Conservation (phyloP, 2,888 invertebrate genomes). For the Nemotelus pantherinus region DNA sequence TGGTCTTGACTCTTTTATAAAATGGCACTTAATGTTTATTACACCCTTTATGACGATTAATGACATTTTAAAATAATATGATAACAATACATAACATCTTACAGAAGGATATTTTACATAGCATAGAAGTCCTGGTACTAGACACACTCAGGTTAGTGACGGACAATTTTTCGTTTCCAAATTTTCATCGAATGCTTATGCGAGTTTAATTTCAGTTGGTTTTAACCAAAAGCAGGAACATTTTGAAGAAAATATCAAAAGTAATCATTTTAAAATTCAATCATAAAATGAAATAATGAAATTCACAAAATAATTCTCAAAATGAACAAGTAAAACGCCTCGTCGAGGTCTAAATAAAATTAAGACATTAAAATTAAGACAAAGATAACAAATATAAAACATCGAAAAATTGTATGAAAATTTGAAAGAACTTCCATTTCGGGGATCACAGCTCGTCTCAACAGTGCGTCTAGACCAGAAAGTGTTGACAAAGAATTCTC, state of each 20-base stretch:
- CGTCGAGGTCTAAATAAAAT: too few relatives aligned
- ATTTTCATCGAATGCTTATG: background rate
- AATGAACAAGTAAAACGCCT: too few relatives aligned
- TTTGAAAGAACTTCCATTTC: background rate
- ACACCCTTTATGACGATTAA: slow-evolving; percentile 11
- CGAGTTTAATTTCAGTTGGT: too few relatives aligned
- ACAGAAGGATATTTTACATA: slow-evolving; percentile 10
- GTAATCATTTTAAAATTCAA: too few relatives aligned
- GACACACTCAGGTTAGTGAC: slow-evolving; percentile 2
- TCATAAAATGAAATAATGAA: too few relatives aligned
- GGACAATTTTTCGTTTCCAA: background rate
- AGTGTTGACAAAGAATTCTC: slow-evolving; percentile 1
- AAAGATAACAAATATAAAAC: slow-evolving; percentile 11
- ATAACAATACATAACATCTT: slow-evolving; percentile 23
- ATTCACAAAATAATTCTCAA: too few relatives aligned
- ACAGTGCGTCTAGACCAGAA: slow-evolving; percentile 16
- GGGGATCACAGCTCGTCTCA: slow-evolving; percentile 1
- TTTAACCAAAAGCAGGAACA: too few relatives aligned
- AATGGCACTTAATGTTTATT: slow-evolving; percentile 34
- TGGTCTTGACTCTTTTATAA: slow-evolving; percentile 38
- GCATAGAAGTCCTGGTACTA: background rate
- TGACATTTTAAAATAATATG: slow-evolving; percentile 21
- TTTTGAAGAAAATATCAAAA: too few relatives aligned
- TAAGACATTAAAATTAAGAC: background rate
- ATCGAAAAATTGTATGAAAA: slow-evolving; percentile 8